Evolutionary conservation across 2,888 invertebrate genomes (phyloP).

Genomic region (Napeogenes sylphis): DNA sequence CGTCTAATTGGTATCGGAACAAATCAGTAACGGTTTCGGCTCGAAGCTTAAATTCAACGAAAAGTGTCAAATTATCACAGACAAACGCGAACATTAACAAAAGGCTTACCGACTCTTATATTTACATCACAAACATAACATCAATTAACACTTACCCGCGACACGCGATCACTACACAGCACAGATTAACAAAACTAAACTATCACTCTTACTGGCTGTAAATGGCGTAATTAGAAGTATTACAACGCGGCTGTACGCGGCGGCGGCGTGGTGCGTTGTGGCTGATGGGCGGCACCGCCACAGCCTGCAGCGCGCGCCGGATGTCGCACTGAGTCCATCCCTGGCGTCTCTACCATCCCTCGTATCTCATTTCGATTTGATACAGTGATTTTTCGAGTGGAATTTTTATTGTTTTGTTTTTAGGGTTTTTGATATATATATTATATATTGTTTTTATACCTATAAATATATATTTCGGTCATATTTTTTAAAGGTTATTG

Average conservation of each 20-base stretch:
- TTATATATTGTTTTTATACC: not conserved
- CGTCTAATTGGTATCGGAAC: not conserved
- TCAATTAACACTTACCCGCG: constrained; percentile 76
- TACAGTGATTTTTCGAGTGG: not conserved
- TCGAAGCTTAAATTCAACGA: constrained; percentile 32
- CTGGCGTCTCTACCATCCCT: not conserved
- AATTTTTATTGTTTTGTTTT: not conserved
- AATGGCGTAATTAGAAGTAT: constrained; percentile 46
- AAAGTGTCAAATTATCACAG: constrained; percentile 55
- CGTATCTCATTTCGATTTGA: not conserved
- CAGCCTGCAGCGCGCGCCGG: constrained; percentile 49
- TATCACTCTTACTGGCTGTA: constrained; percentile 75
- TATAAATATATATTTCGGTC: not conserved
- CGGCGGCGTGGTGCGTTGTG: constrained; percentile 50
- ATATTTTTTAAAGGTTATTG: not conserved
- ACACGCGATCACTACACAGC: constrained; percentile 71
- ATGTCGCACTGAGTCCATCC: constrained; percentile 46
- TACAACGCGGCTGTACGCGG: constrained; percentile 61
- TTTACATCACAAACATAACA: constrained; percentile 66
- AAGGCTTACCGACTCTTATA: constrained; percentile 58
- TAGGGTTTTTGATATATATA: not conserved
- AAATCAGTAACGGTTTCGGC: constrained; percentile 22
- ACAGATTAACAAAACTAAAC: constrained; percentile 76
- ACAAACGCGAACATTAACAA: constrained; percentile 49
- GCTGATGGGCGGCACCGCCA: constrained; percentile 31